A percentile compares a stretch with the other conserved stretches of the same genome.
Evolutionary conservation across 2,888 invertebrate species (phyloP).

Genomic region (Rugalucina vietnamica): DNA sequence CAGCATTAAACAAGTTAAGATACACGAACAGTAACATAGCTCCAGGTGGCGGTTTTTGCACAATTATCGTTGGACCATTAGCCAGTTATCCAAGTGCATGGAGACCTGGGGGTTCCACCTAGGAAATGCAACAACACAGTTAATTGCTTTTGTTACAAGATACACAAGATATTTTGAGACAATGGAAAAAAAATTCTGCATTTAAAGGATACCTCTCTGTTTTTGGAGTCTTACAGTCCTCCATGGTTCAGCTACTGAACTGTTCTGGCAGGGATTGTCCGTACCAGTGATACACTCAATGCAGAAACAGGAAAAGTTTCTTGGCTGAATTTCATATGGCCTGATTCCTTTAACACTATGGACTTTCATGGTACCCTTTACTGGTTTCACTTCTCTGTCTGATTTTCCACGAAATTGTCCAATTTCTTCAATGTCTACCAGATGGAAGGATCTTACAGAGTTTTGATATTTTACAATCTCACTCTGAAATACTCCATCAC

Average conservation of each 20-base stretch:
- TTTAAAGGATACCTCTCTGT: neutral
- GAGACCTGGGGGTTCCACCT: neutral
- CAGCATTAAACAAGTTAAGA: neutral
- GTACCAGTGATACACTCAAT: neutral
- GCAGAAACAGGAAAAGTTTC: neutral
- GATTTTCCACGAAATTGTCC: neutral
- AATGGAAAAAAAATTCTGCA: neutral
- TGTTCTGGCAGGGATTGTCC: neutral
- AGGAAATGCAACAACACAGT: neutral
- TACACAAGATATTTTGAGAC: neutral
- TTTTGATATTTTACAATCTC: constrained; percentile 9
- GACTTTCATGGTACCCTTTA: constrained; percentile 6
- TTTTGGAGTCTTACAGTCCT: neutral
- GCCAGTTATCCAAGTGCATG: neutral
- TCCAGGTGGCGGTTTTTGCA: neutral
- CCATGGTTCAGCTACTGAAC: neutral
- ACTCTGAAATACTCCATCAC: constrained; percentile 25
- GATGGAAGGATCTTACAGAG: constrained; percentile 13
- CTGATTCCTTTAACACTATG: neutral
- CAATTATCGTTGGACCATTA: constrained; percentile 4
- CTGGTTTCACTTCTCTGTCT: constrained; percentile 3
- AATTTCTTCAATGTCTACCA: constrained; percentile 1
- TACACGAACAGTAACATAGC: neutral
- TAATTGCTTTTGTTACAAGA: neutral
- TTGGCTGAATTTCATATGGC: neutral